Evolutionary conservation across 2,888 invertebrate genomes (phyloP).

Genomic region (Lasioglossum vierecki): DNA sequence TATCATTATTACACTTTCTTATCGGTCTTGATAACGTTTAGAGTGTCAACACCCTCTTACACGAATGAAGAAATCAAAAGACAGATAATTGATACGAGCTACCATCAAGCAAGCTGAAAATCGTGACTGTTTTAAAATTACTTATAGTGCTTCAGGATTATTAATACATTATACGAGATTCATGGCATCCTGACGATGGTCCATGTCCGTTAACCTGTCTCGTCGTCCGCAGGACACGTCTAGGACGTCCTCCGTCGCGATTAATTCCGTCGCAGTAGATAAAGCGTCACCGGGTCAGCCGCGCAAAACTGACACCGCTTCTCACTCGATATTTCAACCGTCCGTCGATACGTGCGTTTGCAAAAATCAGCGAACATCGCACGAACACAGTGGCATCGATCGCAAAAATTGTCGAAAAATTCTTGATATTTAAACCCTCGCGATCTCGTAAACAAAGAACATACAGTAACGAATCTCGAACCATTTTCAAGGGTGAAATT

Average conservation of each 20-base stretch:
- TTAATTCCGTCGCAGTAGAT: conserved; percentile 31
- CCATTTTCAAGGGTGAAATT: too few species aligned
- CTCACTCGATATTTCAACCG: conserved; percentile 10
- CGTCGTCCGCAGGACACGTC: not conserved
- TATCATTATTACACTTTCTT: not conserved
- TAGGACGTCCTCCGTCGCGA: conserved; percentile 22
- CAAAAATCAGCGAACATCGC: not conserved
- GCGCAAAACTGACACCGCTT: conserved; percentile 20
- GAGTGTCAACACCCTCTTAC: not conserved
- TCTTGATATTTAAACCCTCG: too few species aligned
- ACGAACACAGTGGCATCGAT: not conserved
- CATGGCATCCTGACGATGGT: not conserved
- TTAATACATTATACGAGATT: not conserved
- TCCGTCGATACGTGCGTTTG: not conserved
- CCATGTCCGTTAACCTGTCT: not conserved
- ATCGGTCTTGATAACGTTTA: not conserved
- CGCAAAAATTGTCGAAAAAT: too few species aligned
- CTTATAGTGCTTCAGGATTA: not conserved
- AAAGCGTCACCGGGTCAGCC: conserved; percentile 13
- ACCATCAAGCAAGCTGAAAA: not conserved
- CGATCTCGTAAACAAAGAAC: too few species aligned
- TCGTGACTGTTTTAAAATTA: not conserved
- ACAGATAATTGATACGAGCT: not conserved
- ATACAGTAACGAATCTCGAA: too few species aligned
- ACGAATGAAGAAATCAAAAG: not conserved